phyloP scores from a whole-genome alignment of 1,140 invertebrate species.

The Zelostemma sp. region DNA sequence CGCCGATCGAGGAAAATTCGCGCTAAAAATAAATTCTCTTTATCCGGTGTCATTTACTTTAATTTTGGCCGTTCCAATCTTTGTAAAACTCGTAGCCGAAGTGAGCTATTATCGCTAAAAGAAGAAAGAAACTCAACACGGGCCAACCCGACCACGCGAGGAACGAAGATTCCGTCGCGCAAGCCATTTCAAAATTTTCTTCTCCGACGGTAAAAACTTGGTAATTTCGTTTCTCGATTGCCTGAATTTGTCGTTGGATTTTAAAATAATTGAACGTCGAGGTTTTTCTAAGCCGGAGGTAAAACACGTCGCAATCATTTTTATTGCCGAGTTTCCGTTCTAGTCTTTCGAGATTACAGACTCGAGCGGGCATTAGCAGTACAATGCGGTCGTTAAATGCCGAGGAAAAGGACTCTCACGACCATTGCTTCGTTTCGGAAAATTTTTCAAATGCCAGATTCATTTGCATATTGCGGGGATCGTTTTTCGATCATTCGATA shows the following conservation, averaged over 20 bases:
- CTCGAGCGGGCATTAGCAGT: conserved; percentile 10
- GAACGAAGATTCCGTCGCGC: conserved; percentile 10
- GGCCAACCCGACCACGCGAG: conserved; percentile 48
- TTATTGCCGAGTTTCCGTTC: conserved; percentile 19
- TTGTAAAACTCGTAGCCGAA: conserved; percentile 21
- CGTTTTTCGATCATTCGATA: conserved; percentile 1
- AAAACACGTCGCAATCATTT: conserved; percentile 14
- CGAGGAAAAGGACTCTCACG: conserved; percentile 28
- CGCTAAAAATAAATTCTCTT: neutral
- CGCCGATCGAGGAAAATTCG: neutral
- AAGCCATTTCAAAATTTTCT: conserved; percentile 22
- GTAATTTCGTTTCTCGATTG: neutral
- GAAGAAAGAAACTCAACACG: conserved; percentile 44
- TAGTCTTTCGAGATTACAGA: conserved; percentile 22
- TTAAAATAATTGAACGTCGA: conserved; percentile 21
- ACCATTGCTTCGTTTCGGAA: too few species aligned
- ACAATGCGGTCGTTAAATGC: conserved; percentile 34
- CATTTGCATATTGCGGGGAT: too few species aligned
- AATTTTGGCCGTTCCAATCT: conserved; percentile 12
- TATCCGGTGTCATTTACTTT: conserved; percentile 1
- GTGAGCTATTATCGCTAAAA: conserved; percentile 34
- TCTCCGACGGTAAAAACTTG: neutral
- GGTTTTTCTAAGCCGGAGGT: neutral
- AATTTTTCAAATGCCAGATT: too few species aligned
- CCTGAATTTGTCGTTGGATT: neutral